phyloP scores from a whole-genome alignment of 2,797 vertebrate species.

The Amniataba percoides region DNA sequence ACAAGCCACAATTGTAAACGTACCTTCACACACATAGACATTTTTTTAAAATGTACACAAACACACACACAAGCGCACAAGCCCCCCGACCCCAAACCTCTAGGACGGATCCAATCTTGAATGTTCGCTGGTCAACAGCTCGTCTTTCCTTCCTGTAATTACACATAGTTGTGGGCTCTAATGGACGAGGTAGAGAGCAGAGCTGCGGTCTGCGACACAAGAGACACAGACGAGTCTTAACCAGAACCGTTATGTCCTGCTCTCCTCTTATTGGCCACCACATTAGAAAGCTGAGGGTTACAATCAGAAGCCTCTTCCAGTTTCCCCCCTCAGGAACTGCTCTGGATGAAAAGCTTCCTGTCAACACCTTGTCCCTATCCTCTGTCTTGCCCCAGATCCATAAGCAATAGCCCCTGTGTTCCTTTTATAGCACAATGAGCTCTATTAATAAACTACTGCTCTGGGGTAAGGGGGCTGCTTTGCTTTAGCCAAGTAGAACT shows the following conservation, averaged over 20 bases:
- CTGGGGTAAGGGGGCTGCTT: constrained; percentile 55
- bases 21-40: constrained; percentile 59
- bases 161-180: constrained; percentile 83
- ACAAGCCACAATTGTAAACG: constrained; percentile 68
- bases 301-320: constrained; percentile 72
- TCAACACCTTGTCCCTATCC: constrained; percentile 74
- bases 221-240: constrained; percentile 73
- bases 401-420: constrained; percentile 63
- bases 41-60: not conserved
- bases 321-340: constrained; percentile 62
- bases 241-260: constrained; percentile 74
- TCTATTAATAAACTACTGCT: constrained; percentile 76
- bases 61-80: constrained; percentile 21
- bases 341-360: constrained; percentile 76
- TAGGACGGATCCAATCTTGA: constrained; percentile 66
- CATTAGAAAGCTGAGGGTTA: constrained; percentile 70
- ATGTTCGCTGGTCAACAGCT: constrained; percentile 81
- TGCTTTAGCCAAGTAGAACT: constrained; percentile 69
- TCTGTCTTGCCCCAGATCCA: constrained; percentile 62
- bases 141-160: constrained; percentile 86
- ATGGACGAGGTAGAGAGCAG: constrained; percentile 79
- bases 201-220: constrained; percentile 75
- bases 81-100: constrained; percentile 53
- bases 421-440: constrained; percentile 79
- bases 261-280: constrained; percentile 69